Evolutionary conservation across 2,888 invertebrate species (phyloP), one percentile per base, ranked within the genome.

Genomic region (Penaeus monodon): DNA sequence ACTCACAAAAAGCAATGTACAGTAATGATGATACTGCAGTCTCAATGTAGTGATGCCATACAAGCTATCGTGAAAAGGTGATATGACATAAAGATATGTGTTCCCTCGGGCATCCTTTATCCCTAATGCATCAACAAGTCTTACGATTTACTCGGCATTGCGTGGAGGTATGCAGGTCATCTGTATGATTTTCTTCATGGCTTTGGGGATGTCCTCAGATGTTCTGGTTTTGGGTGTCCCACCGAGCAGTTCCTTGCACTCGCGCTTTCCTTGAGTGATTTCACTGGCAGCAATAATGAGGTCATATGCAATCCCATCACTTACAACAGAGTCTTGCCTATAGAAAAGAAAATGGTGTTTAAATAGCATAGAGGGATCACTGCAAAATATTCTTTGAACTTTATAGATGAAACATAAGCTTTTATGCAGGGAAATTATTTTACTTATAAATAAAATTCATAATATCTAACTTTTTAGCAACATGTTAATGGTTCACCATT

Each of bases 301-400:
- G 93, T 99, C 99, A 92, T 98, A 99, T 92, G 97, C 97, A 90
- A 98, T 97, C 91, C 94, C 94, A 90, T 99, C 97, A 0, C 95
- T 94, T 22, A 99, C 96, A 73, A 96, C 94, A 0, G 99, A 98
- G 93, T 99, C 99, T 92, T 96, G 94, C 91, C 96, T 96, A 93
- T 27, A 92, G 81, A 27, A 64, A 27, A 70, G 66, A 24, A 85
- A 22, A 64, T 44, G 27, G 81, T 70, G 38, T 66, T 81, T 57
- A 57, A 2, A 57, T 1, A 17, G 10, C 49, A 12, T 17, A 57
- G 17, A 57, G 14, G 17, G 14, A 57, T 14, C 14, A 57, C 57
- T 57, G 57, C 20, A 20, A 17, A 57, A 57, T 57, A 57, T 57
- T 57, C 57, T 17, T 57, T 20, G 8, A 57, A 14, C 57, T 57